phyloP scores from a whole-genome alignment of 2,113 vertebrate genomes.

The Calyptomena viridis region DNA sequence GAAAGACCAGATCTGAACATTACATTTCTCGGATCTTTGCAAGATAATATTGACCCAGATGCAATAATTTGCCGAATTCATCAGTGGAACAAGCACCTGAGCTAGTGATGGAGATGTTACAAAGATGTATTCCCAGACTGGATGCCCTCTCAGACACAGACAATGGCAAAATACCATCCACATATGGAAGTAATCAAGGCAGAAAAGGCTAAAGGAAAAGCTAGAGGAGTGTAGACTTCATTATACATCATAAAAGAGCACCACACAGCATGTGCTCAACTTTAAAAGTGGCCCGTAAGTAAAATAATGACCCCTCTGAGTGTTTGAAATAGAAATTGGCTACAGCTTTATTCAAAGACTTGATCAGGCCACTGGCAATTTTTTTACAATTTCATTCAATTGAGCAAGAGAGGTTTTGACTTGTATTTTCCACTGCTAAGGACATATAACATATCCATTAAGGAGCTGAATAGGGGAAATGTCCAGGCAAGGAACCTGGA shows the following conservation, averaged over 20 bases:
- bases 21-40: not conserved
- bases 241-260: not conserved
- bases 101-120: not conserved
- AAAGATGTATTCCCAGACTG: not conserved
- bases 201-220: not conserved
- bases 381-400: not conserved
- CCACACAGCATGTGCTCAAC: not conserved
- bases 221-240: not conserved
- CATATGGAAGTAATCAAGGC: not conserved
- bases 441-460: not conserved
- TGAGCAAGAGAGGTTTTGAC: not conserved
- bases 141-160: not conserved
- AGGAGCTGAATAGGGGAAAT: not conserved
- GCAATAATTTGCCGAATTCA: not conserved
- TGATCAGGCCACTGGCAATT: not conserved
- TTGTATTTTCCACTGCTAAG: not conserved
- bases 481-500: not conserved
- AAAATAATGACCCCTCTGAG: not conserved
- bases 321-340: slow-evolving; percentile 8
- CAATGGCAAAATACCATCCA: not conserved
- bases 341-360: not conserved
- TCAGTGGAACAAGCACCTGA: not conserved
- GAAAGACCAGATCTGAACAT: not conserved
- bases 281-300: not conserved
- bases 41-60: not conserved